These are phyloP conservation scores for Aporophyla nigra DNA, from an alignment of 2,888 invertebrate genomes.

Conservation along the genomic window DNA sequence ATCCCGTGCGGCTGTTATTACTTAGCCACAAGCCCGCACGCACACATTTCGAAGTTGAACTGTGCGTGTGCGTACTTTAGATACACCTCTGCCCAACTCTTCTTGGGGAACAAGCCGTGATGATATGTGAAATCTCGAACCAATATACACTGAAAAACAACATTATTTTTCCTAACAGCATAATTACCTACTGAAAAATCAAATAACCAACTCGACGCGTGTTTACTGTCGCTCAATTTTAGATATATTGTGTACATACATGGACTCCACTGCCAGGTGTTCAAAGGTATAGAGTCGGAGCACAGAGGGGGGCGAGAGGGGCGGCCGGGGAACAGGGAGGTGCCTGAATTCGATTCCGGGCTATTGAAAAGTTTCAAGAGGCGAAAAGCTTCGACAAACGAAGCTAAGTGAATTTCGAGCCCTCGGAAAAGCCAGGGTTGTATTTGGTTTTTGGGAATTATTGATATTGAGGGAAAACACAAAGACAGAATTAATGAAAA, in stretches of 20 bases:
- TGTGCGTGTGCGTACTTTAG: no score
- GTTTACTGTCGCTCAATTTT: conserved; percentile 58
- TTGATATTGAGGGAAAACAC: no score
- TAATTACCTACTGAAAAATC: conserved; percentile 36
- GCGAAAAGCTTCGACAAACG: conserved; percentile 91
- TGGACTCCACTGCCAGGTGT: conserved; percentile 75
- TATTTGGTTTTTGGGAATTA: conserved; percentile 50
- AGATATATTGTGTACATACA: conserved; percentile 73
- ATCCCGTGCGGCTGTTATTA: no score
- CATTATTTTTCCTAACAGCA: conserved; percentile 3
- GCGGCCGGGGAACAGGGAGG: conserved; percentile 71
- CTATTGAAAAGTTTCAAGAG: conserved; percentile 91
- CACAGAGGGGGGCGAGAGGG: conserved; percentile 32
- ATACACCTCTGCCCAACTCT: no score
- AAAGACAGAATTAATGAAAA: no score
- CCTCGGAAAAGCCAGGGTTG: conserved; percentile 81
- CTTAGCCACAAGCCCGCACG: no score
- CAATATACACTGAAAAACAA: not conserved
- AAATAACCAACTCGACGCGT: conserved; percentile 37
- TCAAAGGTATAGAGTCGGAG: conserved; percentile 70
- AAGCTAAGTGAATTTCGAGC: conserved; percentile 91
- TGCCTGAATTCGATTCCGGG: conserved; percentile 88
- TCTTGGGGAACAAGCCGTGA: no score
- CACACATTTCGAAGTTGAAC: no score
- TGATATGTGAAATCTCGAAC: no score